A percentile compares a stretch with the other conserved stretches of the same genome.
Evolutionary conservation across 2,113 vertebrate genomes (phyloP).

Genomic region (Gopherus flavomarginatus): DNA sequence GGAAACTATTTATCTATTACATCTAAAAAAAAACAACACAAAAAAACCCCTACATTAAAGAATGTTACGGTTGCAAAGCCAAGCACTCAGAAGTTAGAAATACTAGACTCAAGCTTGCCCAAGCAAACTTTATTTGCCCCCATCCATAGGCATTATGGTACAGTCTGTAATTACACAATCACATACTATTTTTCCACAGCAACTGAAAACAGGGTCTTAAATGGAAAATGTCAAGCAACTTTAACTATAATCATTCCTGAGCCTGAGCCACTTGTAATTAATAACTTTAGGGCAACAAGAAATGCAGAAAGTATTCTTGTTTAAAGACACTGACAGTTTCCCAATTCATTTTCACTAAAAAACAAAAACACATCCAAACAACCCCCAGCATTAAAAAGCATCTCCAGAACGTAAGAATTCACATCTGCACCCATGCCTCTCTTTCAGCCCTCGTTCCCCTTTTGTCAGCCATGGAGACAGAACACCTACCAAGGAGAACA

Average conservation of each 20-base stretch:
- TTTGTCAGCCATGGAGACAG: neutral
- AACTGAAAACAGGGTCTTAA: conserved; percentile 13
- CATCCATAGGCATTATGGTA: neutral
- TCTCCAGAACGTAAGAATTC: neutral
- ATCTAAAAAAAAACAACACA: neutral
- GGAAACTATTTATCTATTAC: neutral
- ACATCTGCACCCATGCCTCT: accelerated
- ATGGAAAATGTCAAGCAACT: conserved; percentile 30
- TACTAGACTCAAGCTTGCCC: neutral
- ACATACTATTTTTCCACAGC: neutral
- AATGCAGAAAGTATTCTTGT: conserved; percentile 20
- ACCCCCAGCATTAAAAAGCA: neutral
- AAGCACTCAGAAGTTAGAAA: neutral
- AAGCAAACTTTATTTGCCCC: neutral
- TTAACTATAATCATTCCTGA: neutral
- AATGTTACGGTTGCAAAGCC: neutral
- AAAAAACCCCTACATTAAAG: too few species aligned
- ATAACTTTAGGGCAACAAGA: conserved; percentile 55
- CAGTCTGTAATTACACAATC: neutral
- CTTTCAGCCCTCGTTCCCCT: neutral
- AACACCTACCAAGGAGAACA: neutral
- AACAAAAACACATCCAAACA: neutral
- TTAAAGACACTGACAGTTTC: conserved; percentile 15
- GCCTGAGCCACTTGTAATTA: neutral
- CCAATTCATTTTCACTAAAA: conserved; percentile 23